Base-by-base conservation (phyloP, 1,140 invertebrate genomes). In the Globodera rostochiensis region DNA sequence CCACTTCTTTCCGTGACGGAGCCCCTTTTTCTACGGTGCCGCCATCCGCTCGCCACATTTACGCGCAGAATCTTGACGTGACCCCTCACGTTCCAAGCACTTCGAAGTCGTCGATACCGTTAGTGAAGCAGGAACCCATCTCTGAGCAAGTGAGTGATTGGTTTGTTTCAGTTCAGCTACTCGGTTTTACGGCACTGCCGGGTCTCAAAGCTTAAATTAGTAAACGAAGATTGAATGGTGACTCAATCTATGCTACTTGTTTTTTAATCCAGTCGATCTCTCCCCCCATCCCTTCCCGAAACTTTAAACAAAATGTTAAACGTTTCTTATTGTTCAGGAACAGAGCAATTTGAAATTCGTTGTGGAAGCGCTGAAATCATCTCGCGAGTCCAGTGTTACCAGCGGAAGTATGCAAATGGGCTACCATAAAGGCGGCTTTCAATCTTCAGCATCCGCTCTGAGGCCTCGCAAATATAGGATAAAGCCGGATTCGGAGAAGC, bases 391-490 rank as follows among this genome's bases (percentile, higher is more conserved):
- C 3, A 78, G 77, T 47, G 77, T 78, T 45, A 50, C 77, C 77
- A 78, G 77, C 49, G 66, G 77, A 25, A 36, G 7, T 4, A 77
- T 78, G 46, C 57, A 64, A 6, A 71, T n/a, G 7, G 47, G 9
- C 9, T 36, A 19, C 36, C 25, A 71, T 13, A 71, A 45, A 47
- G 69, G 11, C 11, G 25, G 36, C 25, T 5, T 19, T 71, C 46
- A 11, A 19, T 11, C 69, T 9, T 45, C 69, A 7, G 19, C n/a
- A 9, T 6, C 25, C 13, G 11, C 36, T 36, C 69, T 71, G 21
- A 80, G 13, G 36, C 84, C 84, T 21, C 84, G 84, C 64, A 85
- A 86, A 50, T 85, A 85, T 21, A 64, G 82, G n/a, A 78, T 85
- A 67, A 85, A 85, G 60, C 74, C 84, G 19, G 84, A 85, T 25